These are phyloP conservation scores for Resseliella maxima DNA, from an alignment of 2,888 invertebrate species.

Conservation along the genomic window DNA sequence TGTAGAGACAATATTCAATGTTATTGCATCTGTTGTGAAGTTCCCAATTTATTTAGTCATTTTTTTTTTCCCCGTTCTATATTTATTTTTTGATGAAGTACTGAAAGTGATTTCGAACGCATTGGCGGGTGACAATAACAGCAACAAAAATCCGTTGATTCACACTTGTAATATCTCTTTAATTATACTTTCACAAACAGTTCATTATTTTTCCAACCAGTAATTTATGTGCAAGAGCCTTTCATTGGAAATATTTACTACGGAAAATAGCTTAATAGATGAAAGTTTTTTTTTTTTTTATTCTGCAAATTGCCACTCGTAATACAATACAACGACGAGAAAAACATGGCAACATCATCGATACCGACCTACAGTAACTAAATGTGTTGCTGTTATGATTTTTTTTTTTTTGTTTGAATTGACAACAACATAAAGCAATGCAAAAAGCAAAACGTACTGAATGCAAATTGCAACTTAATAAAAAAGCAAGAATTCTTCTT, in stretches of 20 bases:
- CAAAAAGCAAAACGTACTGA: too few species aligned
- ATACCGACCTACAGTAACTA: too few species aligned
- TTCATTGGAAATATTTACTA: not conserved
- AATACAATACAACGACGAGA: not conserved
- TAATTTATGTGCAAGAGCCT: not conserved
- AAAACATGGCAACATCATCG: too few species aligned
- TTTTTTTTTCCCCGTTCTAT: not conserved
- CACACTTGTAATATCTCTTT: not conserved
- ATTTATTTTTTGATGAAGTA: too few species aligned
- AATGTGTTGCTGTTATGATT: too few species aligned
- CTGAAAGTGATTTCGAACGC: too few species aligned
- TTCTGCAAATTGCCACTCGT: not conserved
- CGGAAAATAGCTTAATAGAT: not conserved
- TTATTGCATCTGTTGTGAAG: not conserved
- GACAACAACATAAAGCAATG: too few species aligned
- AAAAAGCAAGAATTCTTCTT: too few species aligned
- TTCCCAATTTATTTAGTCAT: not conserved
- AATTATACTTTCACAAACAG: conserved; percentile 6
- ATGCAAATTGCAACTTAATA: too few species aligned
- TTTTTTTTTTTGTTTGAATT: too few species aligned
- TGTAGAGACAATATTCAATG: not conserved
- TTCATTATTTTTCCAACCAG: conserved; percentile 2
- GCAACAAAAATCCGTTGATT: not conserved
- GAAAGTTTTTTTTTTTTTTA: conserved; percentile 18
- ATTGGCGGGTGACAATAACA: too few species aligned